Evolutionary conservation across 2,888 invertebrate genomes (phyloP).

Genomic region (Drosophila melanosoma): DNA sequence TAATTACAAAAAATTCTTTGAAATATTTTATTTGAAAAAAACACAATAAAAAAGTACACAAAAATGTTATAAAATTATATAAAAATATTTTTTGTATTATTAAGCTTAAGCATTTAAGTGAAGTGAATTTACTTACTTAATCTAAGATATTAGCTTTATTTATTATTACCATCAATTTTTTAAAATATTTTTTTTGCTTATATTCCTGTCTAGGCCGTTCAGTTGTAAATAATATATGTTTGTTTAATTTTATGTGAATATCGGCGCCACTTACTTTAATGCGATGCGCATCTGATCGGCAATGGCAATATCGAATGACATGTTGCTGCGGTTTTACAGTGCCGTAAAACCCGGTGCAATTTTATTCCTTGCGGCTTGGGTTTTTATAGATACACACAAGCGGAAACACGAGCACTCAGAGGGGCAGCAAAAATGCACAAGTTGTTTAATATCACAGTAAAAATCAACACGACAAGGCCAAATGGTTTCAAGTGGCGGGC

Average conservation of each 20-base stretch:
- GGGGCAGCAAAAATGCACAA: conserved; percentile 29
- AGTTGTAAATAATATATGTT: neutral
- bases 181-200: neutral
- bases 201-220: neutral
- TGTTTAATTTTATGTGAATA: neutral
- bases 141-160: neutral
- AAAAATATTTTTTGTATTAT: neutral
- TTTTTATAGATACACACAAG: neutral
- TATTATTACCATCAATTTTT: neutral
- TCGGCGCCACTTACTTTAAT: conserved; percentile 74
- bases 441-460: conserved; percentile 56
- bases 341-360: conserved; percentile 21
- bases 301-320: conserved; percentile 83
- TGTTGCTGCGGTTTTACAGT: conserved; percentile 48
- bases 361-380: conserved; percentile 43
- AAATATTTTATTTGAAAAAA: neutral
- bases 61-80: neutral
- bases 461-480: conserved; percentile 46
- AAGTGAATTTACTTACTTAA: neutral
- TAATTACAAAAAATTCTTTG: neutral
- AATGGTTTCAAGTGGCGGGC: conserved; percentile 32
- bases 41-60: no score
- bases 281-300: conserved; percentile 83
- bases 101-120: neutral
- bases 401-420: conserved; percentile 1